These are phyloP conservation scores for Epinephelus moara DNA, from an alignment of 2,113 vertebrate species.

Conservation along the genomic window DNA sequence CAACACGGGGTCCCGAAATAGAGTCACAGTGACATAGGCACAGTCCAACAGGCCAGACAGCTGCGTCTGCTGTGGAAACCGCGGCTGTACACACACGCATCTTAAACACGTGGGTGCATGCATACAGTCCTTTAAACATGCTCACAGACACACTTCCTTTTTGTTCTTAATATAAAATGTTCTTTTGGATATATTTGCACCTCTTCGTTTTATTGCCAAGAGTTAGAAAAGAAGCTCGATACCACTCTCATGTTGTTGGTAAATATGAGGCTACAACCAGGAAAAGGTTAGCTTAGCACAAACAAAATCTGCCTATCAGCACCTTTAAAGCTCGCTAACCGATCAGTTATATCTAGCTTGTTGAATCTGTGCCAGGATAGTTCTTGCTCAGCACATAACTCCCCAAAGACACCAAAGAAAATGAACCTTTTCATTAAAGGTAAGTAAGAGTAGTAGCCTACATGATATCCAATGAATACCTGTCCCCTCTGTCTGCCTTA, in stretches of 20 bases:
- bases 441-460: too few species aligned
- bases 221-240: background rate
- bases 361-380: background rate
- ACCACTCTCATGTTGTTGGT: too few species aligned
- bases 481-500: background rate
- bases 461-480: background rate
- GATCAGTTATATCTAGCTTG: background rate
- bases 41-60: conserved; percentile 74
- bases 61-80: conserved; percentile 84
- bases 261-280: background rate
- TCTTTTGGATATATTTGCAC: background rate
- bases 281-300: background rate
- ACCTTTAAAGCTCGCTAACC: background rate
- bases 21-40: conserved; percentile 73
- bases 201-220: background rate
- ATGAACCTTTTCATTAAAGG: too few species aligned
- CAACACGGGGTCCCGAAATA: conserved; percentile 84
- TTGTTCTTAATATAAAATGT: background rate
- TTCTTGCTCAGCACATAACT: background rate
- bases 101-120: background rate
- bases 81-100: conserved; percentile 52
- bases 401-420: too few species aligned
- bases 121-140: conserved; percentile 5
- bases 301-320: background rate
- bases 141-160: background rate